phyloP scores from a whole-genome alignment of 2,797 vertebrate species.

The Anas flavirostris region DNA sequence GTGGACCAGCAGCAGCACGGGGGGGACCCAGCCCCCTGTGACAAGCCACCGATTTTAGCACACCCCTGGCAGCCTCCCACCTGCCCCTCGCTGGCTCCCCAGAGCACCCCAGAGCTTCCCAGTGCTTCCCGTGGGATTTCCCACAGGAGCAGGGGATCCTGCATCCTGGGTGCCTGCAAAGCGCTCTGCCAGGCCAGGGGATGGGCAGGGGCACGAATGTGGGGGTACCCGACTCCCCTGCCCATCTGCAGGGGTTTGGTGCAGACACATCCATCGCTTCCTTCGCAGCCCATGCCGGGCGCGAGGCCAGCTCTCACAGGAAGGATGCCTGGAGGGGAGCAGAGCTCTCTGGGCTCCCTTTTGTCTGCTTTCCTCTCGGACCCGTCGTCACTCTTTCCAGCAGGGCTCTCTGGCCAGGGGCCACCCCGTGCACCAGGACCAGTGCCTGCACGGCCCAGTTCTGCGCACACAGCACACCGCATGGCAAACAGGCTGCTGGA shows the following conservation, averaged over 20 bases:
- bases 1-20: background rate
- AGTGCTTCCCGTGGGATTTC: background rate
- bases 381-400: background rate
- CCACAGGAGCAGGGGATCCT: background rate
- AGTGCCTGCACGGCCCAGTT: background rate
- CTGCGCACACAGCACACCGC: background rate
- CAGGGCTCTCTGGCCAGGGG: background rate
- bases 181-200: fast-evolving
- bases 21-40: background rate
- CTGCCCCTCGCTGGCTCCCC: conserved; percentile 41
- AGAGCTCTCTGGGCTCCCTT: background rate
- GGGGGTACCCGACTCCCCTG: background rate
- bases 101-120: background rate
- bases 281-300: background rate
- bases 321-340: background rate
- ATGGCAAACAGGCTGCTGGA: fast-evolving
- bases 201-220: fast-evolving
- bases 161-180: background rate
- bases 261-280: too few relatives aligned
- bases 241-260: background rate
- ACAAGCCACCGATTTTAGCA: background rate
- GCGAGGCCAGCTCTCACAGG: background rate
- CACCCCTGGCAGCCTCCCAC: conserved; percentile 18
- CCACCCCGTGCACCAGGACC: fast-evolving
- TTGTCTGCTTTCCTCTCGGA: background rate